Evolutionary conservation across 2,888 invertebrate genomes (phyloP).

Genomic region (Cheilosia scutellata): DNA sequence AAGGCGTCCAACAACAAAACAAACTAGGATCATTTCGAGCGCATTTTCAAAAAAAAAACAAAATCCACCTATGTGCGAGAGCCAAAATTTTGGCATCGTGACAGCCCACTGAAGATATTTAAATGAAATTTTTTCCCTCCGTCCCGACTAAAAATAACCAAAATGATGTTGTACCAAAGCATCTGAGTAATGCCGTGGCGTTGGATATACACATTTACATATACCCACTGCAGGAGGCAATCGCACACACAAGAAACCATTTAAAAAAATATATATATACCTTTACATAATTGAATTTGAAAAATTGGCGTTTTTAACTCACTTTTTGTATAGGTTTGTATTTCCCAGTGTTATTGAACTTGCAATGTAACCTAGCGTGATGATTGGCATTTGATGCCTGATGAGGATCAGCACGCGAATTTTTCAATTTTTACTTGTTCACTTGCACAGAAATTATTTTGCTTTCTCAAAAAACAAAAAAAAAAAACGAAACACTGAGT

Average conservation of each 20-base stretch:
- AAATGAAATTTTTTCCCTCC: conserved; percentile 65
- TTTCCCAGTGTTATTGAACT: conserved; percentile 61
- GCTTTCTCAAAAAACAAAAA: conserved; percentile 1
- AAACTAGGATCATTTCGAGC: not conserved
- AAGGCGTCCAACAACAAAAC: conserved; percentile 4
- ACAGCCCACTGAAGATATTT: conserved; percentile 63
- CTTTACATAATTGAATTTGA: conserved; percentile 64
- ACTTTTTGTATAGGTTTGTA: conserved; percentile 56
- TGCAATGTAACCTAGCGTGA: conserved; percentile 22
- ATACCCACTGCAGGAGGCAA: conserved; percentile 46
- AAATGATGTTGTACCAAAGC: conserved; percentile 65
- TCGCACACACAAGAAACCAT: not conserved
- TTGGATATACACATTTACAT: conserved; percentile 12
- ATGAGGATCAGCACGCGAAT: conserved; percentile 26
- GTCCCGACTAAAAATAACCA: conserved; percentile 65
- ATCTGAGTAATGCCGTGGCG: conserved; percentile 67
- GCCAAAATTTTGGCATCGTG: conserved; percentile 61
- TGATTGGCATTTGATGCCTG: conserved; percentile 59
- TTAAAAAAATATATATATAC: not conserved
- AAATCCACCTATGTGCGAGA: conserved; percentile 38
- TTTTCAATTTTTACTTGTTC: not conserved
- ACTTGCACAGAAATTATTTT: conserved; percentile 30
- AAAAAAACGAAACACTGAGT: conserved; percentile 11
- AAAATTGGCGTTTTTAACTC: conserved; percentile 61
- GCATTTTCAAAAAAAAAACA: conserved; percentile 16